Evolutionary conservation across 2,888 invertebrate genomes (phyloP).

Genomic region (Idaea aversata): DNA sequence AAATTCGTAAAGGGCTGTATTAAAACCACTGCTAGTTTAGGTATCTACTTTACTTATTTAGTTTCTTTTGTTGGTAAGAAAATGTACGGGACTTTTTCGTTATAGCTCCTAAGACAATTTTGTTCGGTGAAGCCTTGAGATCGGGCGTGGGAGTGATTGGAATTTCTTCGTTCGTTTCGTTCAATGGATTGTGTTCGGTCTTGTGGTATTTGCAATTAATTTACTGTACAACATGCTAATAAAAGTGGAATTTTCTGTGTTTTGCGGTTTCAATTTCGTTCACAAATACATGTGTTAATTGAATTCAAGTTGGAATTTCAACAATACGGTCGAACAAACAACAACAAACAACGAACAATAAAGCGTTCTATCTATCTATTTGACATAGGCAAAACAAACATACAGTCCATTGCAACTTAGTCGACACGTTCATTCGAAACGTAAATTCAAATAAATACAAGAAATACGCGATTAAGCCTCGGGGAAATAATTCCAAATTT

Average conservation of each 20-base stretch:
- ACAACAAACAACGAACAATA: too few relatives aligned
- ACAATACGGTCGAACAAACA: too few relatives aligned
- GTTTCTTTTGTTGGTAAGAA: constrained; percentile 18
- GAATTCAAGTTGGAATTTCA: too few relatives aligned
- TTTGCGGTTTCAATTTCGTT: background rate
- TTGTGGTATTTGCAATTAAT: background rate
- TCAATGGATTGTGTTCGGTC: background rate
- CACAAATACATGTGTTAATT: too few relatives aligned
- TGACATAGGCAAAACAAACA: too few relatives aligned
- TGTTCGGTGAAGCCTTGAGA: background rate
- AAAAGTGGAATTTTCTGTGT: background rate
- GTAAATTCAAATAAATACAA: too few relatives aligned
- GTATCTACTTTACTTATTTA: constrained; percentile 26
- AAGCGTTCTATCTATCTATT: too few relatives aligned
- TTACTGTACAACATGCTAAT: background rate
- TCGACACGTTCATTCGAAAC: too few relatives aligned
- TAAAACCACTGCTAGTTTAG: constrained; percentile 36
- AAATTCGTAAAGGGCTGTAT: constrained; percentile 33
- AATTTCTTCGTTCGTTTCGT: background rate
- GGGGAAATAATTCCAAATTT: too few relatives aligned
- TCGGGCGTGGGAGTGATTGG: background rate
- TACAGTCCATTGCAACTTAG: too few relatives aligned
- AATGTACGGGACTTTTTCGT: background rate
- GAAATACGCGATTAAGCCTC: too few relatives aligned
- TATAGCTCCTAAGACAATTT: background rate